Evolutionary conservation across 2,888 invertebrate species (phyloP).

Genomic region (Sipunculus nudus): DNA sequence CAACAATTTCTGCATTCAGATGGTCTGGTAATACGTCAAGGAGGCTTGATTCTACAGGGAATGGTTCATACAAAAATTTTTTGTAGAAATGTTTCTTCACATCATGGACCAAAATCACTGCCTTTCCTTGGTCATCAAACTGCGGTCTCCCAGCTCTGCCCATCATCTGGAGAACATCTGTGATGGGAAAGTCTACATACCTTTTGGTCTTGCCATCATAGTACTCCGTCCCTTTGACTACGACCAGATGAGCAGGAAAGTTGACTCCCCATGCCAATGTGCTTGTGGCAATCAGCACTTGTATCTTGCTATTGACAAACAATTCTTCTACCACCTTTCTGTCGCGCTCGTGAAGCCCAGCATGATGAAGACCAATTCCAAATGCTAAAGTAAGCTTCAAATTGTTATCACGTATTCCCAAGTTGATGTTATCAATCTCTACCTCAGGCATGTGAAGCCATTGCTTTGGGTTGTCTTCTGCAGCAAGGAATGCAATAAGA

Average conservation of each 20-base stretch:
- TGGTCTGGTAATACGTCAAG: constrained; percentile 93
- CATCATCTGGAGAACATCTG: constrained; percentile 99
- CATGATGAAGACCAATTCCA: constrained; percentile 98
- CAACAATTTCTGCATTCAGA: constrained; percentile 92
- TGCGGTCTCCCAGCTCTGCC: constrained; percentile 98
- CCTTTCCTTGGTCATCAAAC: constrained; percentile 86
- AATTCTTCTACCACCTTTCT: constrained; percentile 90
- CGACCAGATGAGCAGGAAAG: constrained; percentile 91
- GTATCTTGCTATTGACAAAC: constrained; percentile 94
- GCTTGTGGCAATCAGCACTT: constrained; percentile 94
- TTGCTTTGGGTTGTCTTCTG: constrained; percentile 91
- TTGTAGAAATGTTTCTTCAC: constrained; percentile 99
- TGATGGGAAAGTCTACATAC: constrained; percentile 99
- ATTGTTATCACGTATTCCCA: constrained; percentile 79
- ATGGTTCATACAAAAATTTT: constrained; percentile 98
- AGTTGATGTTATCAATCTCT: constrained; percentile 79
- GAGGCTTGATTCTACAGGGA: constrained; percentile 97
- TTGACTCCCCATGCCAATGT: constrained; percentile 99
- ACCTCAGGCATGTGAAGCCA: constrained; percentile 89
- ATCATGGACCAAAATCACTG: constrained; percentile 83
- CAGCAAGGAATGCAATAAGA: constrained; percentile 80
- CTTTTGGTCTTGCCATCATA: constrained; percentile 96
- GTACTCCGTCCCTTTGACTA: constrained; percentile 99
- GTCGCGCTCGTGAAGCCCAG: constrained; percentile 93
- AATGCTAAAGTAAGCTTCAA: constrained; percentile 92